Base-by-base conservation (phyloP, 2,113 vertebrate species). In the Rhadina sibilatrix region DNA sequence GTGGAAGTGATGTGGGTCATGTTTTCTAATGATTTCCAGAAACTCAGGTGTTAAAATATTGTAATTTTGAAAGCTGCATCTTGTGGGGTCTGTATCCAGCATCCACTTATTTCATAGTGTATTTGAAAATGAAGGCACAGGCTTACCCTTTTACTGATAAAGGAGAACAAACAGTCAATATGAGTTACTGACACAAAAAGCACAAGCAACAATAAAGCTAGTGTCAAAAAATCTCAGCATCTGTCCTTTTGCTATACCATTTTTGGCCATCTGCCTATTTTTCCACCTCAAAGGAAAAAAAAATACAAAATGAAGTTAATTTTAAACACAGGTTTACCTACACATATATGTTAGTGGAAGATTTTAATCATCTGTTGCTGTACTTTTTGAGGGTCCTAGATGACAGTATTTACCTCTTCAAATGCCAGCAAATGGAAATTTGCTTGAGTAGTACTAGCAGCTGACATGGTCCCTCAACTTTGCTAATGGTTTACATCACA, bases 381-480 rank as follows among this genome's bases (percentile, higher is more conserved):
- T 96, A 92, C 85, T 97, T 96, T 94, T 72, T 93, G 89, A 94
- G 92, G 93, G 91, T 94, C 82, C 93, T 72, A 83, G 80, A 84
- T 92, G 42, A 95, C 68, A 83, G 65, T 66, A 33, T 83, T 77
- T 83, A 76, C 85, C 93, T 94, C 90, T 60, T 84, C 72, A 95
- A 98, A 97, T 97, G 97, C 90, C 97, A 98, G 97, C 97, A 95
- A 75, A 87, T 92, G 90, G 93, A 96, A 93, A 88, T 86, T 93
- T 71, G 83, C 57, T 93, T 70, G 57, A 93, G 63, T 70, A 95
- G 89, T 85, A 93, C 52, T 87, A 97, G 94, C 85, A 94, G 96
- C 95, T 94, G 97, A 96, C 97, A 96, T 98, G 98, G 98, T 98
- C 97, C 97, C 97, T 97, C 97, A 77, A 91, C 64, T 86, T 83